Conservation (phyloP, 37 sponge, comb jelly and placozoan genomes). For the Corticium candelabrum region DNA sequence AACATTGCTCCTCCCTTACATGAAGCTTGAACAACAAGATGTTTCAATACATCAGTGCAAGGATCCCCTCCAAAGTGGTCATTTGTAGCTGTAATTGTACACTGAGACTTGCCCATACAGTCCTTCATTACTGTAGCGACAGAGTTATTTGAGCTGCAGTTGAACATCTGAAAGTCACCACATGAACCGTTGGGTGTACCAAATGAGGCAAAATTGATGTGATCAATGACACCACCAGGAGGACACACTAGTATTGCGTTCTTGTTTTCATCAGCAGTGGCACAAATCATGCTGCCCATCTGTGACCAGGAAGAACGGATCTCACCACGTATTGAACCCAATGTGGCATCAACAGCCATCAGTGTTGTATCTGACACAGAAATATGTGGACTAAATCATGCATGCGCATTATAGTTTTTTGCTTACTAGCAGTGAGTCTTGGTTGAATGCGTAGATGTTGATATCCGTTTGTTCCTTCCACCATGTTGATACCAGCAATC, state of each 20-base stretch:
- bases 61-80: constrained; percentile 1
- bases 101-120: neutral
- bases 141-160: neutral
- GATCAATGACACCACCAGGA: neutral
- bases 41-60: neutral
- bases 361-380: neutral
- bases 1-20: neutral
- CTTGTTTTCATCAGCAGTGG: neutral
- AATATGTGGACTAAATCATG: neutral
- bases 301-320: neutral
- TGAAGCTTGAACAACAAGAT: neutral
- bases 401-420: neutral
- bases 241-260: neutral
- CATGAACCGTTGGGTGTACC: constrained; percentile 8
- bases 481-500: constrained; percentile 6
- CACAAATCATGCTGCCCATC: neutral
- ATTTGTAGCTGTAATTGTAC: neutral
- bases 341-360: neutral
- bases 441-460: neutral
- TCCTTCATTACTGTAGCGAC: neutral
- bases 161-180: constrained; percentile 3
- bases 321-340: neutral
- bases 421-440: neutral
- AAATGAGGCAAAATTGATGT: neutral
- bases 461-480: neutral